Evolutionary conservation across 2,888 invertebrate species (phyloP).

Genomic region (Neria commutata): DNA sequence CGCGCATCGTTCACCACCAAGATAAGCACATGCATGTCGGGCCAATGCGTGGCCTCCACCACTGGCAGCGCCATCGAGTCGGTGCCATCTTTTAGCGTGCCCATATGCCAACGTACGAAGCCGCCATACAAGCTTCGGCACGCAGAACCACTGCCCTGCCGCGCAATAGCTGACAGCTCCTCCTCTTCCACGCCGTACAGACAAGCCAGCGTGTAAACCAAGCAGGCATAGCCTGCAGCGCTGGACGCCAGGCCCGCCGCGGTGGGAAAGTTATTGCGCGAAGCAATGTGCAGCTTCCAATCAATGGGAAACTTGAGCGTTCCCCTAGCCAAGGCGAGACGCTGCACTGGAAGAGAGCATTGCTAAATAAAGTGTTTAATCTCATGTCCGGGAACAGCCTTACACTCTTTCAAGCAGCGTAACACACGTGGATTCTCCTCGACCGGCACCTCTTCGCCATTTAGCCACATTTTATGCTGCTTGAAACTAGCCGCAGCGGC

Average conservation of each 20-base stretch:
- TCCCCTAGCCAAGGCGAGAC: constrained; percentile 44
- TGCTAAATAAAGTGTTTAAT: neutral
- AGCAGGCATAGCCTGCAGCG: constrained; percentile 96
- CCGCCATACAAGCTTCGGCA: constrained; percentile 94
- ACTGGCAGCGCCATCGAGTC: constrained; percentile 82
- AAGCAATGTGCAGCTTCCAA: constrained; percentile 83
- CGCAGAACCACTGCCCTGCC: constrained; percentile 93
- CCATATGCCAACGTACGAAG: constrained; percentile 91
- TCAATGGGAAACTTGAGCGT: constrained; percentile 58
- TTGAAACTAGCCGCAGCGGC: constrained; percentile 74
- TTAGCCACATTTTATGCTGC: constrained; percentile 86
- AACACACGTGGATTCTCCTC: constrained; percentile 75
- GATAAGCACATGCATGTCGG: constrained; percentile 86
- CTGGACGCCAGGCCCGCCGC: constrained; percentile 98
- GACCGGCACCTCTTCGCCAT: constrained; percentile 80
- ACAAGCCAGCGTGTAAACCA: constrained; percentile 80
- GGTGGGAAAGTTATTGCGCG: constrained; percentile 97
- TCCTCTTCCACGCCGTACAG: constrained; percentile 77
- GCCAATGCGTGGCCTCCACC: constrained; percentile 80
- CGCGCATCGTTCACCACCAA: constrained; percentile 83
- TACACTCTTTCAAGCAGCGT: constrained; percentile 77
- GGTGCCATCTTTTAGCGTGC: constrained; percentile 68
- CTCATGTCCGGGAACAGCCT: constrained; percentile 44
- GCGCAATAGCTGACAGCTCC: constrained; percentile 78
- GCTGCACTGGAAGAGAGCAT: constrained; percentile 42